Evolutionary conservation across 2,888 invertebrate genomes (phyloP).

Genomic region (Diarsia brunnea): DNA sequence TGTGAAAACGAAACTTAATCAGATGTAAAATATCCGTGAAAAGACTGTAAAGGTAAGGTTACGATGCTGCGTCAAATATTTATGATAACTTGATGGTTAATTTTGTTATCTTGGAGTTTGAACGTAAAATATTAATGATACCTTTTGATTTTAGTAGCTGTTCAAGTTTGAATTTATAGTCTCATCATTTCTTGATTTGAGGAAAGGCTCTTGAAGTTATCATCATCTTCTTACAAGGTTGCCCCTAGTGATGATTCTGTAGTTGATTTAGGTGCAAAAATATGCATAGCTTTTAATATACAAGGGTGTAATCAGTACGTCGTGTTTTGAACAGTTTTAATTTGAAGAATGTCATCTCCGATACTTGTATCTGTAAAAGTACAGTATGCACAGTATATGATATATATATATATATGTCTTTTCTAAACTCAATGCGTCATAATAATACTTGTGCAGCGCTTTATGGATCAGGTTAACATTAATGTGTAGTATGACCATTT

Average conservation of each 20-base stretch:
- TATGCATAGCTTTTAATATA: neutral
- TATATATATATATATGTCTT: too few relatives aligned
- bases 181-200: neutral
- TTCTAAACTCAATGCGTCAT: neutral
- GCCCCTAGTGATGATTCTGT: neutral
- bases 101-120: neutral
- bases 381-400: neutral
- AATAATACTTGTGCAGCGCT: neutral
- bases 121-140: neutral
- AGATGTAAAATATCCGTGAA: neutral
- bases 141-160: neutral
- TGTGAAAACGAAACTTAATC: too few relatives aligned
- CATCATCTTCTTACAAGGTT: neutral
- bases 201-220: neutral
- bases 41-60: neutral
- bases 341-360: neutral
- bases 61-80: neutral
- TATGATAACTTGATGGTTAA: neutral
- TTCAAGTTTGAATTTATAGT: neutral
- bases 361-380: neutral
- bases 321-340: neutral
- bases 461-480: neutral
- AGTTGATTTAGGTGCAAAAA: neutral
- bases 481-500: too few relatives aligned
- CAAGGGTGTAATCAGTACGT: neutral